Base-by-base conservation (phyloP, 30 jellyfish, hydroid and myxozoan species). In the Mastigias papua region DNA sequence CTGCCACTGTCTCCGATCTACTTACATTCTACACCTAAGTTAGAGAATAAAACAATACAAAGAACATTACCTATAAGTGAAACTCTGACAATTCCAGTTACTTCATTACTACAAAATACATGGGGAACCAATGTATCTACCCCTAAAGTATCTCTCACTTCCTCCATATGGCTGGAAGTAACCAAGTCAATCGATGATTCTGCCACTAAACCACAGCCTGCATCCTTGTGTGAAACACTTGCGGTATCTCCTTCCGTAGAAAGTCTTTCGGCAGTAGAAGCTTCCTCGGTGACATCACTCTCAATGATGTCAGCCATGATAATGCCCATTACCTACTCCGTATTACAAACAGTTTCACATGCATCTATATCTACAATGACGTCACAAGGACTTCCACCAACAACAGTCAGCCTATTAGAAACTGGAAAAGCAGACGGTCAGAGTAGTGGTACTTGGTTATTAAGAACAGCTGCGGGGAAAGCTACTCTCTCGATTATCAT, bases 401-500 rank as follows among this genome's bases (percentile, higher is more conserved):
- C 68, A 72, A 72, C 83, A 34, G 0, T 69, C 10, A 28, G 25
- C 22, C 35, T 16, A 4, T 1, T 30, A 72, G 63, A 2, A 15
- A 32, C n/a, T 19, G 69, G 23, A 1, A 37, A 72, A 34, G 69
- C 67, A 8, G 3, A 31, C 0, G 66, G 0, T 5, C 29, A 37
- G 0, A 16, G 22, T 19, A 46, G 69, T 20, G 68, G 34, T 16
- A 4, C 61, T 1, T 72, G 83, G 83, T 32, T 72, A 21, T 33
- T 69, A 37, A 26, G 22, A 72, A 72, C 83, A 23, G 33, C 69
- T 21, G 19, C 83, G 1, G 83, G 83, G 23, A 48, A 17, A 49
- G 31, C 48, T 4, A 72, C 83, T 34, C 34, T 72, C 3, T 33
- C 80, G 16, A 34, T 22, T 17, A 4, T 46, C 15, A 35, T 22